A percentile compares a stretch with the other conserved stretches of the same genome.
Evolutionary conservation across 2,888 invertebrate genomes (phyloP).

Genomic region (Aricia artaxerxes): DNA sequence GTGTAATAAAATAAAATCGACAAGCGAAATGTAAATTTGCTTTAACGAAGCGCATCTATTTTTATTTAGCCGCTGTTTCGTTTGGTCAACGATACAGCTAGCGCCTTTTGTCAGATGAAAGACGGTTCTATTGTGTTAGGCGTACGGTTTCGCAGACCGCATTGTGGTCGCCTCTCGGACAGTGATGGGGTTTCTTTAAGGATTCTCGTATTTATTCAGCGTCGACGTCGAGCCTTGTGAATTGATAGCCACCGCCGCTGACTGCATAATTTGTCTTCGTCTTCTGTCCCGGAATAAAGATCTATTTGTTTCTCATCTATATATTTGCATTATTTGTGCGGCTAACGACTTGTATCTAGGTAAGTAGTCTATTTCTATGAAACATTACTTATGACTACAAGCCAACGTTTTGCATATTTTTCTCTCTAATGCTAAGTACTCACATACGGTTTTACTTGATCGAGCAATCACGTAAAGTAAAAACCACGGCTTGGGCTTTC

Average conservation of each 20-base stretch:
- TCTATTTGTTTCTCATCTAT: constrained; percentile 19
- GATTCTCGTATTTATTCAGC: constrained; percentile 50
- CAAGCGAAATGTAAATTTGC: constrained; percentile 69
- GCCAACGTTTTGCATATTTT: neutral
- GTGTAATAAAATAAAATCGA: constrained; percentile 59
- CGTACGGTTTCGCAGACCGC: constrained; percentile 35
- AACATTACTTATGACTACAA: neutral
- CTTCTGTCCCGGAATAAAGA: constrained; percentile 25
- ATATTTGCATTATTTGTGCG: neutral
- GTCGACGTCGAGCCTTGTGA: constrained; percentile 51
- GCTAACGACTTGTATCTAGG: neutral
- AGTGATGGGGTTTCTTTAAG: constrained; percentile 39
- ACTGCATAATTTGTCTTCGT: constrained; percentile 33
- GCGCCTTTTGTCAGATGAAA: constrained; percentile 31
- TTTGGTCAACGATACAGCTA: constrained; percentile 44
- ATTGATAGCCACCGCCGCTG: constrained; percentile 54
- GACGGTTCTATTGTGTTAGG: constrained; percentile 38
- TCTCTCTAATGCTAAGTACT: neutral
- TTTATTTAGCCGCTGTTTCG: constrained; percentile 52
- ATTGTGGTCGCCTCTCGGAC: constrained; percentile 35
- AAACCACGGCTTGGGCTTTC: too few relatives aligned
- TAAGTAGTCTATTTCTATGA: neutral
- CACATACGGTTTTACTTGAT: too few relatives aligned
- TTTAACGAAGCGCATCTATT: constrained; percentile 70
- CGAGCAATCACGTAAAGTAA: too few relatives aligned